phyloP scores from a whole-genome alignment of 2,113 vertebrate genomes.

The Marmota monax region DNA sequence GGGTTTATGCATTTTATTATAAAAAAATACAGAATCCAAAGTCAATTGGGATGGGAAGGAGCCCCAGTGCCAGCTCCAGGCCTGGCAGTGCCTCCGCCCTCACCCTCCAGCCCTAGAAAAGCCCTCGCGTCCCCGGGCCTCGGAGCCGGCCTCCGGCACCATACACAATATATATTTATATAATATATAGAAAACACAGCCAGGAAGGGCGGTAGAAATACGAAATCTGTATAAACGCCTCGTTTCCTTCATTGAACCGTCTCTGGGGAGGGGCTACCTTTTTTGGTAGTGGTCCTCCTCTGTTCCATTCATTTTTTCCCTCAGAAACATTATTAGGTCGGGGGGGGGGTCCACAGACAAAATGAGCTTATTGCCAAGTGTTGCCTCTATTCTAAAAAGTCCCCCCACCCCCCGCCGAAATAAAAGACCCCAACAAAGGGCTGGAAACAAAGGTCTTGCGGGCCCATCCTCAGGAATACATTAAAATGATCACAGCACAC shows the following conservation, averaged over 20 bases:
- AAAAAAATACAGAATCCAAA: constrained; percentile 91
- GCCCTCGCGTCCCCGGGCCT: not conserved
- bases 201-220: constrained; percentile 76
- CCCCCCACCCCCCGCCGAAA: constrained; percentile 61
- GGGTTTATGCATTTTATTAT: constrained; percentile 88
- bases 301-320: not conserved
- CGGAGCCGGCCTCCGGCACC: constrained; percentile 14
- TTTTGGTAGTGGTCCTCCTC: not conserved
- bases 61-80: constrained; percentile 51
- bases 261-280: not conserved
- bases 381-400: constrained; percentile 86
- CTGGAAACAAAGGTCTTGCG: not conserved
- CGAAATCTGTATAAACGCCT: constrained; percentile 74
- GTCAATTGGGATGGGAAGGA: constrained; percentile 62
- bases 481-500: constrained; percentile 75
- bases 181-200: constrained; percentile 86
- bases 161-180: constrained; percentile 84
- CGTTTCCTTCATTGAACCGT: not conserved
- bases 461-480: constrained; percentile 60
- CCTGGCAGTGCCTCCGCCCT: not conserved
- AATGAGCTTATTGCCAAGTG: constrained; percentile 86
- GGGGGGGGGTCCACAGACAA: constrained; percentile 64
- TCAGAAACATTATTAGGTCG: constrained; percentile 62
- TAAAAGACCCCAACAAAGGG: constrained; percentile 70
- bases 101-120: constrained; percentile 59